These are phyloP conservation scores for Oreotrochilus melanogaster DNA, from an alignment of 2,113 vertebrate genomes.

Conservation along the genomic window DNA sequence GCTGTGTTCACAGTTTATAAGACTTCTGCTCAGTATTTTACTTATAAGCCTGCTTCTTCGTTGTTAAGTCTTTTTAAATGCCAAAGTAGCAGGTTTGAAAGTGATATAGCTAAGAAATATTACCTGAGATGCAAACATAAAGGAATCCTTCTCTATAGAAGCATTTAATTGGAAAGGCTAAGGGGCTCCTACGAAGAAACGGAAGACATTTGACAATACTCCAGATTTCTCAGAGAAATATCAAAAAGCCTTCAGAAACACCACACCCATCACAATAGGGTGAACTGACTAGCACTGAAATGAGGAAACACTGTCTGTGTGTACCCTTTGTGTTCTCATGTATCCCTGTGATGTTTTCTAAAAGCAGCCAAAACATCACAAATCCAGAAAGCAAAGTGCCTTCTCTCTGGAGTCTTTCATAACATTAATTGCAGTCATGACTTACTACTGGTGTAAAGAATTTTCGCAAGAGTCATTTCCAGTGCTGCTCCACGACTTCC, in stretches of 20 bases:
- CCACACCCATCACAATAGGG: not conserved
- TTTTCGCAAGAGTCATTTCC: slow-evolving; percentile 92
- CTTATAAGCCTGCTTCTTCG: not conserved
- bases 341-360: not conserved
- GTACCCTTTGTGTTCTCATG: too few species aligned
- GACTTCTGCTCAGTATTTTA: not conserved
- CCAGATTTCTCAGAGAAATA: not conserved
- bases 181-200: not conserved
- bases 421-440: slow-evolving; percentile 1
- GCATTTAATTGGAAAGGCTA: not conserved
- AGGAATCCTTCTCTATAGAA: not conserved
- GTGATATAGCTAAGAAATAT: not conserved
- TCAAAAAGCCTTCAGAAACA: not conserved
- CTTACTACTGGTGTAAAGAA: slow-evolving; percentile 89
- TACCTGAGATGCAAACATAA: not conserved
- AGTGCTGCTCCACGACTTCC: slow-evolving; percentile 90
- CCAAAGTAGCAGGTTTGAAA: not conserved
- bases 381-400: not conserved
- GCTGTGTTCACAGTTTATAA: not conserved
- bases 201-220: not conserved
- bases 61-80: not conserved
- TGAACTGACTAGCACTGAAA: not conserved
- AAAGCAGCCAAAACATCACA: not conserved
- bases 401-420: not conserved
- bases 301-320: not conserved